A percentile compares a stretch with the other conserved stretches of the same genome.
phyloP scores from a whole-genome alignment of 37 sponge, comb jelly and placozoan species.

The Halisarca cf. caerulea region DNA sequence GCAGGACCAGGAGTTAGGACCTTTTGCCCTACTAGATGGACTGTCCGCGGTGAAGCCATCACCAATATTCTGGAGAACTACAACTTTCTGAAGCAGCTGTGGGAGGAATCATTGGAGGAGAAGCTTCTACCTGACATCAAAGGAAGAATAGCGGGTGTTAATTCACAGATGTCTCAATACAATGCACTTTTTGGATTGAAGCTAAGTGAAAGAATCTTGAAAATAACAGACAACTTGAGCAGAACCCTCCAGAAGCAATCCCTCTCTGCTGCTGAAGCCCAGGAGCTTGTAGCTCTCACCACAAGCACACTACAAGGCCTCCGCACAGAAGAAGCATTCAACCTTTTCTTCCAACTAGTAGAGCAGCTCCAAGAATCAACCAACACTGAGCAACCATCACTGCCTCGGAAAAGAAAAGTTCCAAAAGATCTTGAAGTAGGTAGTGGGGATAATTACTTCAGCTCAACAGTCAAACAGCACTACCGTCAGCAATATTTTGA shows the following conservation, averaged over 20 bases:
- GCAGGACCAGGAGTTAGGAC: slow-evolving; percentile 5
- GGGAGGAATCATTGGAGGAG: slow-evolving; percentile 58
- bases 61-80: slow-evolving; percentile 23
- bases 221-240: slow-evolving; percentile 65
- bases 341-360: too few relatives aligned
- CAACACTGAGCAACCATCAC: too few relatives aligned
- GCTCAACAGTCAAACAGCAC: slow-evolving; percentile 41
- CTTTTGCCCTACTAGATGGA: slow-evolving; percentile 43
- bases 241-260: too few relatives aligned
- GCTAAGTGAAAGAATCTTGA: slow-evolving; percentile 47
- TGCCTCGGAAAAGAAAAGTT: too few relatives aligned
- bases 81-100: slow-evolving; percentile 7
- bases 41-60: slow-evolving; percentile 33
- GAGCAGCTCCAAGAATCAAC: too few relatives aligned
- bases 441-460: slow-evolving; percentile 38
- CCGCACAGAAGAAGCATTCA: slow-evolving; percentile 47
- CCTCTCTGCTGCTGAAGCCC: slow-evolving; percentile 50
- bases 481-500: slow-evolving; percentile 59
- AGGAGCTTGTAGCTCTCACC: slow-evolving; percentile 43
- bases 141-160: slow-evolving; percentile 55
- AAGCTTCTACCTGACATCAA: slow-evolving; percentile 61
- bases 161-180: slow-evolving; percentile 45
- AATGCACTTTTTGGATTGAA: slow-evolving; percentile 52
- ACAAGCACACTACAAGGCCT: slow-evolving; percentile 35
- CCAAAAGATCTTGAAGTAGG: slow-evolving; percentile 44